Evolutionary conservation across 2,888 invertebrate genomes (phyloP), one percentile per base, ranked within the genome.

Genomic region (Brachyptera risi): DNA sequence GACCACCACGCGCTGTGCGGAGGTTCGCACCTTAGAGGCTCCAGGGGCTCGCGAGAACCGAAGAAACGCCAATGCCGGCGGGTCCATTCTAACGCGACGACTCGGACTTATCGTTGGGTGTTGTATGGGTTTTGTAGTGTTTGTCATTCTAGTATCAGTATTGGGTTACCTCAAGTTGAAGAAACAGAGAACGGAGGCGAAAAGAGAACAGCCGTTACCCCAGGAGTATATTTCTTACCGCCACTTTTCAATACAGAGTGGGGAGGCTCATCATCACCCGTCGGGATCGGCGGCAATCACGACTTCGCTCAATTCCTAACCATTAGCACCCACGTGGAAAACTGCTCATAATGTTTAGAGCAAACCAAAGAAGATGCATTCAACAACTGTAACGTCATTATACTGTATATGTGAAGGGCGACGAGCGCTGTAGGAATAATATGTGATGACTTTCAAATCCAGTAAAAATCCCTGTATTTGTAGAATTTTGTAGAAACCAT

Each of bases 71-170:
- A 51, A 68, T 63, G 58, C 67, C 59, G 56, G 64, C 42, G 64
- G 69, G 86, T 89, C 88, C 63, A 85, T 93, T 70, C 78, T 92
- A 38, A 90, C 90, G 3, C 80, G 92, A 63, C 82, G 92, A 67
- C 79, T 93, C 60, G 92, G 92, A 27, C 82, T 93, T 66, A 90
- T 92, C 68, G 87, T 93, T 60, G 92, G 92, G 57, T 88, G 90
- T 73, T 90, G 89, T 71, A 84, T 93, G 80, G 92, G 92, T 58
- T 88, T 91, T 70, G 83, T 92, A 64, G 90, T 93, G 56, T 92
- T 93, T 72, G 82, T 93, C 58, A 85, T 91, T 24, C 79, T 92
- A 70, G 88, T 92, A 60, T 89, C 91, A n/a, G 85, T 88, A 49
- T 79, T 92, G 65, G 90, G 90, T 24, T 92, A 91, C 73, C 83